These are phyloP conservation scores for Emberiza fucata DNA, from an alignment of 2,113 vertebrate species.

Conservation along the genomic window DNA sequence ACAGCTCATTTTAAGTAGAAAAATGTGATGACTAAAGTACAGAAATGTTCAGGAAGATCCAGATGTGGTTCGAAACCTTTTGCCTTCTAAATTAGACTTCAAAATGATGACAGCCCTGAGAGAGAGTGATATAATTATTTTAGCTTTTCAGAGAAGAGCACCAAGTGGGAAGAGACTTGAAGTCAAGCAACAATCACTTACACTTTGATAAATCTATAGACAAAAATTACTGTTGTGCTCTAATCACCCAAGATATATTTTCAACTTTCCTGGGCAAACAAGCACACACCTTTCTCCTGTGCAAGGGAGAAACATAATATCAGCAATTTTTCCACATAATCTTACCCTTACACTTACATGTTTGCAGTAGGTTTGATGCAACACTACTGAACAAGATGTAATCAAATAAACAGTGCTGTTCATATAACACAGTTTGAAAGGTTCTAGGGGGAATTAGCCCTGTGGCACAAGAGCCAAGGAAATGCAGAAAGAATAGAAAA, in stretches of 20 bases:
- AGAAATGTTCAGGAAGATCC: not conserved
- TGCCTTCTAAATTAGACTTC: not conserved
- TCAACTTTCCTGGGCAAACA: not conserved
- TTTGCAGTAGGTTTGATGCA: not conserved
- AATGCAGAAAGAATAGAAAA: not conserved
- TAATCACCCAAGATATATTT: not conserved
- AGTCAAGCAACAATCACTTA: not conserved
- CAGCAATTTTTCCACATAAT: not conserved
- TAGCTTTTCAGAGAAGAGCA: not conserved
- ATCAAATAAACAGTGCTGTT: not conserved
- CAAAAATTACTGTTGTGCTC: not conserved
- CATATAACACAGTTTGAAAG: not conserved
- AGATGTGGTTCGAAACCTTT: not conserved
- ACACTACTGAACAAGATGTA: not conserved
- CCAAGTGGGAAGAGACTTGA: not conserved
- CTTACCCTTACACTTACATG: not conserved
- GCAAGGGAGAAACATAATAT: not conserved
- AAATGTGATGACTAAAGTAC: not conserved
- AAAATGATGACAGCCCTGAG: not conserved
- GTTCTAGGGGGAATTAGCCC: not conserved
- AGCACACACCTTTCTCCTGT: not conserved
- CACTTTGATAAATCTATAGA: not conserved
- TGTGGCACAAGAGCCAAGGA: not conserved
- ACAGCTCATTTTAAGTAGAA: not conserved
- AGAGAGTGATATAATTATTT: not conserved